These are phyloP conservation scores for Copidosoma aretas DNA, from an alignment of 2,888 invertebrate species.

Conservation along the genomic window DNA sequence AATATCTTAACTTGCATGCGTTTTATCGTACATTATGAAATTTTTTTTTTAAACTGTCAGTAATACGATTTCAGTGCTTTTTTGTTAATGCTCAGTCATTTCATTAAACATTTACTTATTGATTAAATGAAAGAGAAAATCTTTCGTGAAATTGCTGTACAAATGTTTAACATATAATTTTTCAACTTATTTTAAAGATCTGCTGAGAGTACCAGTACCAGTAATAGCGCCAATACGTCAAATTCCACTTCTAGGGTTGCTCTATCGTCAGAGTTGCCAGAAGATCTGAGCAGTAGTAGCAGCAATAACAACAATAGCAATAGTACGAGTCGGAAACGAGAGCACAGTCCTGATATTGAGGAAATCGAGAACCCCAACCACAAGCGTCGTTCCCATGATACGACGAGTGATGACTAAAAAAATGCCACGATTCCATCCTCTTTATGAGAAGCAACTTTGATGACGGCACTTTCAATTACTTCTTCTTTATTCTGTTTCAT, in stretches of 20 bases:
- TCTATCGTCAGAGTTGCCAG: not conserved
- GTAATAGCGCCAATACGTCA: slow-evolving; percentile 8
- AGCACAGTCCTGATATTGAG: slow-evolving; percentile 51
- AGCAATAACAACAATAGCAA: not conserved
- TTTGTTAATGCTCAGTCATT: not conserved
- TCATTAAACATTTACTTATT: not conserved
- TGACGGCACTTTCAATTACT: no score
- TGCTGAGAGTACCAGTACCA: slow-evolving; percentile 33
- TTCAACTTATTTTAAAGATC: slow-evolving; percentile 20
- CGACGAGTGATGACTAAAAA: not conserved
- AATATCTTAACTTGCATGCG: not conserved
- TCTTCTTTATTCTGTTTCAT: no score
- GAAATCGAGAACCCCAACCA: slow-evolving; percentile 39
- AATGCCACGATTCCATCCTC: no score
- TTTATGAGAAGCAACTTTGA: no score
- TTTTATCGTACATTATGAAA: not conserved
- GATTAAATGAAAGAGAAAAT: not conserved
- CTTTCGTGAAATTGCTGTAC: not conserved
- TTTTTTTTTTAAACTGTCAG: not conserved
- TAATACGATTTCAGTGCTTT: not conserved
- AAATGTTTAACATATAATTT: not conserved
- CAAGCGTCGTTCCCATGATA: slow-evolving; percentile 50
- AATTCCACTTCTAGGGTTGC: not conserved
- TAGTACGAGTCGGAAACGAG: slow-evolving; percentile 51
- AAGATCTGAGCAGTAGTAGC: not conserved